Evolutionary conservation across 2,888 invertebrate genomes (phyloP), one percentile per base, ranked within the genome.

Genomic region (Xylophagus ater): DNA sequence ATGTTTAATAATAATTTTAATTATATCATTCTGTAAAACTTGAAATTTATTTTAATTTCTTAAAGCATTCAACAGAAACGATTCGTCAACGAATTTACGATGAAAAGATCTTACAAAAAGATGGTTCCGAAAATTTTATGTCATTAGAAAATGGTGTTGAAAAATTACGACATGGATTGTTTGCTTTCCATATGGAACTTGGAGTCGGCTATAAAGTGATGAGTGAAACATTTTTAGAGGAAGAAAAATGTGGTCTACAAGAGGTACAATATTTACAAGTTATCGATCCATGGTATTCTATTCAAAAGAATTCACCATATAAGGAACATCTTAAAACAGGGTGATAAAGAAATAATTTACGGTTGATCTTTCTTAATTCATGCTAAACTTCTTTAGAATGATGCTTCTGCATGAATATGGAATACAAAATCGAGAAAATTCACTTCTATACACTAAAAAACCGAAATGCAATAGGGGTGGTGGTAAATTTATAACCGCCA

Each of bases 211-310:
- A 80, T 54, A 74, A 78, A 54, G 62, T 79, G 19, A 72, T 81
- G 1, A 72, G 73, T 13, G 75, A 77, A 55, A 75, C 72, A 37
- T 82, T 76, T 53, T 63, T 68, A 13, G 81, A 81, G 55, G 71
- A 71, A 10, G 76, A 82, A 57, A 82, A 81, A 55, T 82, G 82
- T 53, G 75, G 76, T 0, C 58, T 82, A 15, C 71, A 73, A 40
- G 80, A 79, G 53, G 78, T 82, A 49, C 71, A 71, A 47, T 72
- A 70, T 47, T 54, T 77, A 20, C 73, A 76, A 60, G 74, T 76
- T 0, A 69, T 73, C 1, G 75, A 76, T 53, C 76, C 77, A 0
- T 76, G 72, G 72, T 51, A 77, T 33, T 74, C 76, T 0, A 70
- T 77, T 2, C 69, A 72, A 48, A 77, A 74, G 52, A 67, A 75